A percentile compares a stretch with the other conserved stretches of the same genome.
These are phyloP conservation scores for Numenius arquata DNA, from an alignment of 2,113 vertebrate genomes.

Conservation along the genomic window DNA sequence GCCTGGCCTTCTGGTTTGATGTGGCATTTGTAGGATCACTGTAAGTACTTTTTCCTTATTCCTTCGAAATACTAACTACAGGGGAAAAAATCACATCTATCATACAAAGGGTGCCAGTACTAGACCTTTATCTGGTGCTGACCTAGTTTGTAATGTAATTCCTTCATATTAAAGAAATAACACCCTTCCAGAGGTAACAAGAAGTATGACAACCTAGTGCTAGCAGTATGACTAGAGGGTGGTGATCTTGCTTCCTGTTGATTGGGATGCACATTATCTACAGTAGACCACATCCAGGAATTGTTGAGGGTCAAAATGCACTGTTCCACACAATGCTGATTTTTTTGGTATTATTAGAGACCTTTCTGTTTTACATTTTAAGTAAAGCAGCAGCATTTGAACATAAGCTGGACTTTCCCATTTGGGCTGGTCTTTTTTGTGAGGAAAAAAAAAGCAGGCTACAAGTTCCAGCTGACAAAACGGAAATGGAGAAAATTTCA, in stretches of 20 bases:
- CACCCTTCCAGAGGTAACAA: not conserved
- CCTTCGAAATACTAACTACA: not conserved
- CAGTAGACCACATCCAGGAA: not conserved
- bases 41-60: conserved; percentile 43
- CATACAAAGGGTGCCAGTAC: not conserved
- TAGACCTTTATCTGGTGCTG: not conserved
- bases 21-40: conserved; percentile 81
- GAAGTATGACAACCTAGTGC: not conserved
- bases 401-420: not conserved
- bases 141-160: not conserved
- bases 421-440: not conserved
- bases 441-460: not conserved
- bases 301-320: not conserved
- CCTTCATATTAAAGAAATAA: not conserved
- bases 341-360: not conserved
- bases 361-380: not conserved
- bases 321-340: not conserved
- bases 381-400: not conserved
- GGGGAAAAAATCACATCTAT: fast-evolving
- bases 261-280: not conserved
- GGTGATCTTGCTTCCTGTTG: not conserved
- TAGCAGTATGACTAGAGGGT: not conserved
- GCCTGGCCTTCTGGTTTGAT: conserved; percentile 83
- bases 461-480: not conserved
- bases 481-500: not conserved